These are phyloP conservation scores for Gymnodraco acuticeps DNA, from an alignment of 2,797 vertebrate species.

Conservation along the genomic window DNA sequence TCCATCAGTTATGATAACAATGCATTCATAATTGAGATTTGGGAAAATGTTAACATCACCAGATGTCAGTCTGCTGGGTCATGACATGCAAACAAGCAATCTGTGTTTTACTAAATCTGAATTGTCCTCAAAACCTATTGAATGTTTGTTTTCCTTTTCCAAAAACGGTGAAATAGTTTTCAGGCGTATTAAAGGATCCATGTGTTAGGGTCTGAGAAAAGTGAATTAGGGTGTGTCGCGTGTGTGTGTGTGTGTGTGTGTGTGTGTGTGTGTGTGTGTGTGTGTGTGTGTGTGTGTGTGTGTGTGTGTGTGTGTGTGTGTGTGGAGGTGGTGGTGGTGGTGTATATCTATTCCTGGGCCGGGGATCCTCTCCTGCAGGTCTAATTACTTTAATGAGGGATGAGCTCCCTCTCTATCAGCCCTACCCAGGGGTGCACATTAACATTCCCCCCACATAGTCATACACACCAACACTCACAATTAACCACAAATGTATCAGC, in stretches of 20 bases:
- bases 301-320: slow-evolving; percentile 35
- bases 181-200: too few species aligned
- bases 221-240: not conserved
- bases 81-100: not conserved
- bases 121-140: not conserved
- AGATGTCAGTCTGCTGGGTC: not conserved
- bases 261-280: slow-evolving; percentile 8
- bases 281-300: slow-evolving; percentile 28
- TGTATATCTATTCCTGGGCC: slow-evolving; percentile 70
- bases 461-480: slow-evolving; percentile 73
- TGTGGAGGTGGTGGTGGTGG: slow-evolving; percentile 49
- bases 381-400: slow-evolving; percentile 83
- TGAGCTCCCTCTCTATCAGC: slow-evolving; percentile 70
- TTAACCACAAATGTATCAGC: slow-evolving; percentile 77
- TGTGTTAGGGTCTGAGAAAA: too few species aligned
- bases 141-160: not conserved
- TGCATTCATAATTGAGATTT: not conserved
- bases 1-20: not conserved
- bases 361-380: slow-evolving; percentile 79
- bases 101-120: not conserved
- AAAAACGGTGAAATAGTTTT: not conserved
- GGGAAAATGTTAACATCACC: not conserved
- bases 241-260: slow-evolving; percentile 2
- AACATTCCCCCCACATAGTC: slow-evolving; percentile 76
- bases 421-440: slow-evolving; percentile 79